Conservation (phyloP, 2,797 vertebrate genomes). For the Xyrichtys novacula region DNA sequence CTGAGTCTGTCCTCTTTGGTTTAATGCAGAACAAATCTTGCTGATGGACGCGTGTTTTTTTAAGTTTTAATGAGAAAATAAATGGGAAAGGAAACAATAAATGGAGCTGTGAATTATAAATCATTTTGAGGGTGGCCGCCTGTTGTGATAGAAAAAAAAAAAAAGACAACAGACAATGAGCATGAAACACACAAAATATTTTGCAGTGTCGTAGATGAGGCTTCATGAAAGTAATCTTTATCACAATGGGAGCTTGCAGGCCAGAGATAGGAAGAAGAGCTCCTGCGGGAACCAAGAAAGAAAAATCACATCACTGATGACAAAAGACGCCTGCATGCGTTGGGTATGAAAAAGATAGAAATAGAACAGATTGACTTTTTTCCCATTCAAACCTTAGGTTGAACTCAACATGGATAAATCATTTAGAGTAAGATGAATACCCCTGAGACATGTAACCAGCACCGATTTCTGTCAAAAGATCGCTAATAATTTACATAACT, state of each 20-base stretch:
- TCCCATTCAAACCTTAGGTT: slow-evolving; percentile 24
- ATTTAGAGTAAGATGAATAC: slow-evolving; percentile 43
- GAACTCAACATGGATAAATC: slow-evolving; percentile 55
- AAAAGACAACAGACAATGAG: slow-evolving; percentile 25
- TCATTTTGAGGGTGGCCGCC: slow-evolving; percentile 2
- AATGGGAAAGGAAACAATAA: slow-evolving; percentile 34
- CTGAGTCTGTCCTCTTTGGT: slow-evolving; percentile 13
- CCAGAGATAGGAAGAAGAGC: slow-evolving; percentile 41
- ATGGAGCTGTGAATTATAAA: slow-evolving; percentile 53
- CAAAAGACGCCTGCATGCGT: slow-evolving; percentile 17
- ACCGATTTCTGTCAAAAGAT: slow-evolving; percentile 60
- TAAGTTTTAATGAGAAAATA: slow-evolving; percentile 59
- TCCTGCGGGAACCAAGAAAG: slow-evolving; percentile 16
- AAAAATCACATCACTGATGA: slow-evolving; percentile 31
- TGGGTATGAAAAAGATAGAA: slow-evolving; percentile 38
- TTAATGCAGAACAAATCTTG: slow-evolving; percentile 33
- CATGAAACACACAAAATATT: slow-evolving; percentile 44
- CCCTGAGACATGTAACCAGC: slow-evolving; percentile 37
- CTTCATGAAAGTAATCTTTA: slow-evolving; percentile 53
- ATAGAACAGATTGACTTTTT: slow-evolving; percentile 48
- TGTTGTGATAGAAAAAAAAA: slow-evolving; percentile 21
- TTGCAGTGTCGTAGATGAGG: slow-evolving; percentile 8
- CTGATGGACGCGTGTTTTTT: slow-evolving; percentile 33
- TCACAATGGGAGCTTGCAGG: slow-evolving; percentile 48
- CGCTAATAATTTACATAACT: slow-evolving; percentile 57